Evolutionary conservation across 2,888 invertebrate species (phyloP), one percentile per base, ranked within the genome.

Genomic region (Cantharis lateralis): DNA sequence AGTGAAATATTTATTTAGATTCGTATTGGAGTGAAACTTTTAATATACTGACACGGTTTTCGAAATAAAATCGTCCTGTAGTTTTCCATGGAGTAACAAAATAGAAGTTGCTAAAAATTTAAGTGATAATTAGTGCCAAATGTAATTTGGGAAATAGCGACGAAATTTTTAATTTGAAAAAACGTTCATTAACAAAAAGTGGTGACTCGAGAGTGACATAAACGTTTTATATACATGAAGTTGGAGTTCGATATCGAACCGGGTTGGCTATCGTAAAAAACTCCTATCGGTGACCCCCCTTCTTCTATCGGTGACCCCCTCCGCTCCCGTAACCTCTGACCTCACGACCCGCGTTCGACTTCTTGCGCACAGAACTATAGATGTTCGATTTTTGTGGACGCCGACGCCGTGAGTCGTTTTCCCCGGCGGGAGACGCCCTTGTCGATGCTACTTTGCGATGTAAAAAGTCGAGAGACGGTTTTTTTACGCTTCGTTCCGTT

Each of bases 381-480:
- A 87, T 85, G 87, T 87, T 88, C 88, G 88, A 88, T 88, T 87
- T 87, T 87, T 87, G 87, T 84, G 84, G 86, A 87, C 87, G 87
- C 85, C 85, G 86, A 85, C 84, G 83, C 84, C 81, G 83, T 84
- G 83, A 82, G 80, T 82, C 80, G 82, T 82, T 80, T 76, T 79
- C 81, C 76, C 78, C 77, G 76, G 79, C 80, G 80, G 80, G 80
- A 79, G 80, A 80, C 80, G 80, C 80, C 80, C 81, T 80, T 79
- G 79, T 79, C 79, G 79, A 79, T 79, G 79, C 78, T 79, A 79
- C 79, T 79, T 79, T 79, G 79, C 75, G 79, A 79, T 79, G 76
- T 79, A 78, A 79, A 79, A 79, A 79, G 78, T 78, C 78, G 78
- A 76, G 78, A 78, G 79, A 78, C 78, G 73, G 76, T 79, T 79